phyloP scores from a whole-genome alignment of 2,797 vertebrate genomes.

The Babyrousa celebensis region DNA sequence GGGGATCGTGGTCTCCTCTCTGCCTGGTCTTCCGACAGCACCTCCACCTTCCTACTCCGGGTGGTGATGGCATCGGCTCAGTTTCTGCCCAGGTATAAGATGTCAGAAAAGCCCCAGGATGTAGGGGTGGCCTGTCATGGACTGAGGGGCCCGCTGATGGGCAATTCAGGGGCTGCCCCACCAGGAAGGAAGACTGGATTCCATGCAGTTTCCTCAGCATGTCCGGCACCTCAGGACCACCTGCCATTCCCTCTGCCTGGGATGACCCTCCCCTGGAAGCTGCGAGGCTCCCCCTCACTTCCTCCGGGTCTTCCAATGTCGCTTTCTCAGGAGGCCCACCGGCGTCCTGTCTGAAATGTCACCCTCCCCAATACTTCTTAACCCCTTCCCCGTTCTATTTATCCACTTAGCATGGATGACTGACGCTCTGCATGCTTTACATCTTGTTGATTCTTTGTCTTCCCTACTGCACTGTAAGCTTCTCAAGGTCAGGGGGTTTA shows the following conservation, averaged over 20 bases:
- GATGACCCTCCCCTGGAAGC: not conserved
- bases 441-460: not conserved
- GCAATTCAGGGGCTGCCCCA: not conserved
- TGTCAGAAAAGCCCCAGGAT: not conserved
- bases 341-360: not conserved
- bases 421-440: accelerated
- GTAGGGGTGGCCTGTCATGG: not conserved
- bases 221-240: not conserved
- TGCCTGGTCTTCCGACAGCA: not conserved
- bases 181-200: not conserved
- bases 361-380: not conserved
- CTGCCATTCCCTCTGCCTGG: not conserved
- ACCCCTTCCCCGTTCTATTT: accelerated
- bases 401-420: not conserved
- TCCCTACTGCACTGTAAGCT: not conserved
- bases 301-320: not conserved
- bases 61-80: not conserved
- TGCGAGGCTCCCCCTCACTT: no score
- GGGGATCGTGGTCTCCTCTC: not conserved
- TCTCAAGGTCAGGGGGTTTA: not conserved
- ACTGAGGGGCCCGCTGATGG: no score
- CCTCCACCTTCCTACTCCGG: not conserved
- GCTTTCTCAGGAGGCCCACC: not conserved
- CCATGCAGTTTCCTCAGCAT: not conserved
- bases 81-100: not conserved